Evolutionary conservation across 2,113 vertebrate genomes (phyloP).

Genomic region (Cranoglanis bouderius): DNA sequence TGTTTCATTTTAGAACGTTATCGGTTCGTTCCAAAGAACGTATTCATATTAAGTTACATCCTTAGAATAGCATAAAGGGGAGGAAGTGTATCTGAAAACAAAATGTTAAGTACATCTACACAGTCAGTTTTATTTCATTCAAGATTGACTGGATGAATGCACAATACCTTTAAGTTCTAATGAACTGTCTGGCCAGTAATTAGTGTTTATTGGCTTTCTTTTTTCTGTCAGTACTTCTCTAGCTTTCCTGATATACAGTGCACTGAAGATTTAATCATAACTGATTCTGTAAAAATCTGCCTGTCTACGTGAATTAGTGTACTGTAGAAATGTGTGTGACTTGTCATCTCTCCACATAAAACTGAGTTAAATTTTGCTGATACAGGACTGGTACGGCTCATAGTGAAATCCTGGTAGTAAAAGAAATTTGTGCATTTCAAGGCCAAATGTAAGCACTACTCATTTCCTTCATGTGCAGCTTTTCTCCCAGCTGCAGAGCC

Average conservation of each 20-base stretch:
- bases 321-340: neutral
- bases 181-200: neutral
- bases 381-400: neutral
- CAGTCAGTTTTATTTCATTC: neutral
- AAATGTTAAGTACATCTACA: neutral
- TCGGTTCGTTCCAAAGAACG: neutral
- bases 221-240: neutral
- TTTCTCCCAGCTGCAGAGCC: neutral
- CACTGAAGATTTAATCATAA: neutral
- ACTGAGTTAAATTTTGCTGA: too few relatives aligned
- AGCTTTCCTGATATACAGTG: neutral
- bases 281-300: neutral
- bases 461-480: neutral
- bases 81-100: neutral
- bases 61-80: neutral
- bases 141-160: neutral
- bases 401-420: neutral
- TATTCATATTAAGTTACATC: neutral
- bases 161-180: neutral
- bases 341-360: neutral
- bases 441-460: neutral
- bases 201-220: neutral
- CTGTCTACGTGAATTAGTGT: neutral
- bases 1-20: neutral
- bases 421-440: neutral